Percentiles rank a stretch among this genome's conserved stretches.
Conservation (phyloP, 2,888 invertebrate species). For the Lampropteryx suffumata region DNA sequence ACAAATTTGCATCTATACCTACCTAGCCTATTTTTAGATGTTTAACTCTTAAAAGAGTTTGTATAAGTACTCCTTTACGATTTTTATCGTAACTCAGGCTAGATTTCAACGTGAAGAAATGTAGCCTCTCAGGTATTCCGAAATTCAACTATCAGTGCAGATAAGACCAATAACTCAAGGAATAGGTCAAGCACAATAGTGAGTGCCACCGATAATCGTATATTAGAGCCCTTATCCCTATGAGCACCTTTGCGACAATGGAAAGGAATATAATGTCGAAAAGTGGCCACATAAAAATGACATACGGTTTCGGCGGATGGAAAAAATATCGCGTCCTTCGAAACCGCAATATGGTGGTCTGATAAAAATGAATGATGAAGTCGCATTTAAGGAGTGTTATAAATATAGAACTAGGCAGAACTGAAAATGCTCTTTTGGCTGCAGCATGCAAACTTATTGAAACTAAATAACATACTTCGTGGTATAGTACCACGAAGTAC, state of each 20-base stretch:
- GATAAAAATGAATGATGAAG: conserved; percentile 38
- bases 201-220: conserved; percentile 81
- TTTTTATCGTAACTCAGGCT: no score
- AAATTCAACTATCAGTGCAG: conserved; percentile 67
- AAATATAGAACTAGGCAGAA: no score
- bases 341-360: conserved; percentile 34
- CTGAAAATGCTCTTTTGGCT: no score
- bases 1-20: no score
- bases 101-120: conserved; percentile 1
- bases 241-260: conserved; percentile 79
- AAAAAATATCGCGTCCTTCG: conserved; percentile 46
- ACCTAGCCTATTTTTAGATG: no score
- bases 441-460: no score
- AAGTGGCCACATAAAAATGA: conserved; percentile 82
- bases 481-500: no score
- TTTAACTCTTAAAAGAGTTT: no score
- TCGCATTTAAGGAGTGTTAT: conserved; percentile 17
- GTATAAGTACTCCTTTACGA: no score
- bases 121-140: conserved; percentile 47
- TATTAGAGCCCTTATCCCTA: conserved; percentile 81
- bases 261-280: conserved; percentile 81
- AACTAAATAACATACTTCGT: no score
- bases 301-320: conserved; percentile 66
- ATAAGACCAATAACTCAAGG: conserved; percentile 75
- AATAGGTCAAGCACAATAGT: conserved; percentile 81